Evolutionary conservation across 2,888 invertebrate genomes (phyloP), one percentile per base, ranked within the genome.

Genomic region (Bimastos eiseni): DNA sequence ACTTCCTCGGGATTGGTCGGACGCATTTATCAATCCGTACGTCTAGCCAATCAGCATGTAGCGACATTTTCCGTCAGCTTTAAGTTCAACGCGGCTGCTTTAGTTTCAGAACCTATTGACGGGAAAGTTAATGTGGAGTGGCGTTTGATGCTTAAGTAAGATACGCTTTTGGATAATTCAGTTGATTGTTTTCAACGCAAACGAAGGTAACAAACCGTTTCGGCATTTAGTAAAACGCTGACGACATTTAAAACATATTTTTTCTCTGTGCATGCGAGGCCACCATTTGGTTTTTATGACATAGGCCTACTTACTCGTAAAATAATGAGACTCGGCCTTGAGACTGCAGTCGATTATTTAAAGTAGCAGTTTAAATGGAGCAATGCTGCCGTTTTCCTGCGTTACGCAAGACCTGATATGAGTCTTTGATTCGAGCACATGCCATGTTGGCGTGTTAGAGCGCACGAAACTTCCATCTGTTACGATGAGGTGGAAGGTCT

Each of bases 1-100:
- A 86, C 86, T 86, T 86, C 34, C 11, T 36, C 36, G 6, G 34
- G 36, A 86, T 86, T 86, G 86, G 86, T 86, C 34, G 0, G 30
- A 86, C 36, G n/a, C 86, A 36, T 34, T 86, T 86, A 86, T 86
- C 37, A 37, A 86, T 33, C 21, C 34, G 37, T 33, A 86, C 70
- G 34, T 24, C 4, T 30, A 86, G 34, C 86, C 86, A 86, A 86
- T 86, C 34, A 24, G 86, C 36, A 21, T 33, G 1, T 17, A 37
- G 36, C 86, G 86, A 86, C 86, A 36, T 86, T 33, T 36, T 34
- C 86, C 86, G 34, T 86, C 30, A 36, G 21, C 36, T 86, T 86
- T 36, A 86, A 86, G 70, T 70, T 70, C 70, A n/a, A 70, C 70
- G 70, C 70, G 70, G n/a, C 70, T 70, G 70, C 70, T 70, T 70